Evolutionary conservation across 37 sponge, comb jelly and placozoan genomes (phyloP).

Genomic region (Halichondria panicea): DNA sequence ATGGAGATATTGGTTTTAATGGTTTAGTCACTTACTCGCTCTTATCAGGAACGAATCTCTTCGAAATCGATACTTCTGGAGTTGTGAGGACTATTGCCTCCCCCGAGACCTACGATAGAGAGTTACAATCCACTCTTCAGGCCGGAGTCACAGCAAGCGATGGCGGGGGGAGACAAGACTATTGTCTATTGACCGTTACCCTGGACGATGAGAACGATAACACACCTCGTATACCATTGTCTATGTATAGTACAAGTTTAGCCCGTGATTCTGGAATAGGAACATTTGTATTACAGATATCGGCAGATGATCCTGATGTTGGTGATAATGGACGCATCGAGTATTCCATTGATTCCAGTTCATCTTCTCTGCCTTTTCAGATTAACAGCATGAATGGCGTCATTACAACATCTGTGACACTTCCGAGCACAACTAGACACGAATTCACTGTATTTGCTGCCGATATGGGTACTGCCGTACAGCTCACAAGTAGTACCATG

Average conservation of each 20-base stretch:
- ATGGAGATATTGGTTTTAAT: slow-evolving; percentile 37
- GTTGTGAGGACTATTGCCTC: slow-evolving; percentile 24
- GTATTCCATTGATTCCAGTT: slow-evolving; percentile 12
- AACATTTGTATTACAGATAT: slow-evolving; percentile 25
- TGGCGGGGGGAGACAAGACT: slow-evolving; percentile 50
- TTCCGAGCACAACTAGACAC: not conserved
- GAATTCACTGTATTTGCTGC: slow-evolving; percentile 19
- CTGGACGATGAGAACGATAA: slow-evolving; percentile 74
- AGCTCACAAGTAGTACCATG: not conserved
- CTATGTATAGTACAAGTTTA: slow-evolving; percentile 10
- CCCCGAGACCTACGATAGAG: slow-evolving; percentile 54
- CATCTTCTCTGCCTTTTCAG: slow-evolving; percentile 13
- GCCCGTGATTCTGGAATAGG: not conserved
- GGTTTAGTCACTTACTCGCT: slow-evolving; percentile 38
- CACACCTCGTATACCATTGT: slow-evolving; percentile 30
- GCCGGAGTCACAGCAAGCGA: slow-evolving; percentile 61
- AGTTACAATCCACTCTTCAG: slow-evolving; percentile 3
- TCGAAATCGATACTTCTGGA: slow-evolving; percentile 38
- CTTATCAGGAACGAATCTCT: not conserved
- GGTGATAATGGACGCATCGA: slow-evolving; percentile 24
- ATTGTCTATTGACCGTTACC: slow-evolving; percentile 50
- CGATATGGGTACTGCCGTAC: slow-evolving; percentile 20
- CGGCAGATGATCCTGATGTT: slow-evolving; percentile 47
- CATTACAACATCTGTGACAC: slow-evolving; percentile 24
- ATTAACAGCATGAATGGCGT: slow-evolving; percentile 28